Percentiles rank a stretch among this genome's conserved stretches.
phyloP scores from a whole-genome alignment of 2,113 vertebrate species.

The Phrynocephalus versicolor region DNA sequence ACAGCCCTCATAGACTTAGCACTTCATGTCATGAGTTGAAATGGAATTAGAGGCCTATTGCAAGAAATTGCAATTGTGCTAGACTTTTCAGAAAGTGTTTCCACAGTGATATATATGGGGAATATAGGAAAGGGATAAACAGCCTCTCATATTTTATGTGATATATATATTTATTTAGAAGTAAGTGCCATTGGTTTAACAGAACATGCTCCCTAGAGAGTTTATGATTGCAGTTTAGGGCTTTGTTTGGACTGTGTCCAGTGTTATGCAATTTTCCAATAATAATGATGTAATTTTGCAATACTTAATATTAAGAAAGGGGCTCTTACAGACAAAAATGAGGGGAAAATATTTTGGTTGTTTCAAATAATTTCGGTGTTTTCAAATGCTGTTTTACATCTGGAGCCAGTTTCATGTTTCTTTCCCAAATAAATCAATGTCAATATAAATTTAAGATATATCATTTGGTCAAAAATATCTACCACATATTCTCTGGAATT shows the following conservation, averaged over 20 bases:
- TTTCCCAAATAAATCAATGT: neutral
- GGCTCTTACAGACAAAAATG: neutral
- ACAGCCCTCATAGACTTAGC: neutral
- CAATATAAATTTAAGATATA: neutral
- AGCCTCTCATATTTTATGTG: neutral
- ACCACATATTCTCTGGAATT: neutral
- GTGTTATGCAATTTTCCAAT: neutral
- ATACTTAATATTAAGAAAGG: neutral
- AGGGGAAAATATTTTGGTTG: neutral
- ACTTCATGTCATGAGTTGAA: neutral
- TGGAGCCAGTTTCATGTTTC: neutral
- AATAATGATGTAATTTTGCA: neutral
- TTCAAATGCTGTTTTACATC: neutral
- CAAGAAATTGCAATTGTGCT: neutral
- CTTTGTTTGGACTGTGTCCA: neutral
- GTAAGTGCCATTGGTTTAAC: neutral
- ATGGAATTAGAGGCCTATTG: neutral
- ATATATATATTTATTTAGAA: neutral
- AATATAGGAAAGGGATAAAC: neutral
- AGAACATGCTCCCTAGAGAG: neutral
- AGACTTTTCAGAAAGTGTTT: neutral
- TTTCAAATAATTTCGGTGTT: neutral
- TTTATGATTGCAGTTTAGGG: neutral
- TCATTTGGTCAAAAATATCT: neutral
- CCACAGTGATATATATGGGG: neutral